Evolutionary conservation across 1,140 invertebrate species (phyloP).

Genomic region (Dryas iulia): DNA sequence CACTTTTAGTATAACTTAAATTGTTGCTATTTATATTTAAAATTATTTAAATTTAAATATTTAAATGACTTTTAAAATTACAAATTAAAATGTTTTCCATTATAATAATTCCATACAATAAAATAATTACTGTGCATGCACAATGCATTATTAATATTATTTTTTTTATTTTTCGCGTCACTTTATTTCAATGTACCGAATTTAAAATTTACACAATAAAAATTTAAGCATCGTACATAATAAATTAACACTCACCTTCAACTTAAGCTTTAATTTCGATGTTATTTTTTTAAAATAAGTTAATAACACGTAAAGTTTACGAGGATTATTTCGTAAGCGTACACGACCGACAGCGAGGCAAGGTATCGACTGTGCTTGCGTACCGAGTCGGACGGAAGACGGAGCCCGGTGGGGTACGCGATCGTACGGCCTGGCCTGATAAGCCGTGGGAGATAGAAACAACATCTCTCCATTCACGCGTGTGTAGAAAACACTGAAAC

Average conservation of each 20-base stretch:
- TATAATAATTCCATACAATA: too few species aligned
- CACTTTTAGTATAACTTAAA: too few species aligned
- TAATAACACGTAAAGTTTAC: background rate
- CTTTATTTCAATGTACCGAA: too few species aligned
- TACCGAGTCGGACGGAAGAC: constrained; percentile 7
- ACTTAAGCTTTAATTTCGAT: background rate
- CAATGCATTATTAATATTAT: too few species aligned
- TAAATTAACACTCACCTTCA: background rate
- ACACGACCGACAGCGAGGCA: constrained; percentile 20
- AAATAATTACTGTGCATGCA: too few species aligned
- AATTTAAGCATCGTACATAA: background rate
- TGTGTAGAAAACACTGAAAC: constrained; percentile 23
- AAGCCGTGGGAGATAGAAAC: constrained; percentile 37
- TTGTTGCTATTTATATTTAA: too few species aligned
- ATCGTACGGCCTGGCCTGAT: constrained; percentile 16
- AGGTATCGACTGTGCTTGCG: constrained; percentile 10
- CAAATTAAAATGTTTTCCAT: too few species aligned
- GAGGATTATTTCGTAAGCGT: constrained; percentile 4
- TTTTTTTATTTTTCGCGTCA: too few species aligned
- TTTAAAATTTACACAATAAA: too few species aligned
- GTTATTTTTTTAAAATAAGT: background rate
- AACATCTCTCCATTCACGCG: constrained; percentile 29
- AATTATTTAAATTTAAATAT: too few species aligned
- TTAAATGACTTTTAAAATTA: too few species aligned
- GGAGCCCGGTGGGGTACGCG: constrained; percentile 13